Percentiles rank a stretch among this genome's conserved stretches.
Evolutionary conservation across 1,140 invertebrate species (phyloP).

Genomic region (Drosophila yakuba): DNA sequence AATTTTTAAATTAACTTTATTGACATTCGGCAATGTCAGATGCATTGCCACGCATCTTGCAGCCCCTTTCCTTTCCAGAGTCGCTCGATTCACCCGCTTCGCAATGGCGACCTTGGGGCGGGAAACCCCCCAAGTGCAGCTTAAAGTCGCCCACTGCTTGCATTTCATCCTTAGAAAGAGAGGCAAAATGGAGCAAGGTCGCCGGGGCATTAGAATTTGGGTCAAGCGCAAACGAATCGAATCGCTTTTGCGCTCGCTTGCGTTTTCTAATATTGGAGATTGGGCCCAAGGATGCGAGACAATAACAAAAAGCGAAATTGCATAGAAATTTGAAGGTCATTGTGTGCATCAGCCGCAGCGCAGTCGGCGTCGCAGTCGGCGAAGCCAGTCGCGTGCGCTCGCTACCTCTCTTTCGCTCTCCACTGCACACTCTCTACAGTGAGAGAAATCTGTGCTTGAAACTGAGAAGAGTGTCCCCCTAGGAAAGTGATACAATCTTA

Average conservation of each 20-base stretch:
- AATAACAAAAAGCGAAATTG: slow-evolving; percentile 69
- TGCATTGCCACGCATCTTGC: background rate
- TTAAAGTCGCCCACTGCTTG: slow-evolving; percentile 30
- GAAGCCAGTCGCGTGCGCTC: slow-evolving; percentile 13
- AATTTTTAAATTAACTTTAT: slow-evolving; percentile 17
- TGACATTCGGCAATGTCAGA: slow-evolving; percentile 76
- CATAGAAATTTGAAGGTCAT: slow-evolving; percentile 75
- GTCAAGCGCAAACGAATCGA: slow-evolving; percentile 60
- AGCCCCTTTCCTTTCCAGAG: background rate
- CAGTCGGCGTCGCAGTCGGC: slow-evolving; percentile 15
- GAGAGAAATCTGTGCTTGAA: background rate
- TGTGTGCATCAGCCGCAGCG: slow-evolving; percentile 65
- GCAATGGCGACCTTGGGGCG: slow-evolving; percentile 21
- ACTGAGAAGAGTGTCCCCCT: no score
- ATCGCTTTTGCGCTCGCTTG: slow-evolving; percentile 47
- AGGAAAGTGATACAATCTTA: no score
- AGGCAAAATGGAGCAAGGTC: slow-evolving; percentile 73
- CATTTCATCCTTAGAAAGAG: slow-evolving; percentile 36
- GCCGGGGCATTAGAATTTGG: slow-evolving; percentile 67
- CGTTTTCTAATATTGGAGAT: slow-evolving; percentile 81
- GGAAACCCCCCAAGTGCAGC: slow-evolving; percentile 61
- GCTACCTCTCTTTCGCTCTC: slow-evolving; percentile 18
- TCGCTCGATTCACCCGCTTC: slow-evolving; percentile 4
- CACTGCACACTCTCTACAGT: slow-evolving; percentile 22
- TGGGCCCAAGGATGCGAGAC: slow-evolving; percentile 74